Conservation (phyloP, 37 sponge, comb jelly and placozoan genomes). For the Chondrilla cf. caribensis region DNA sequence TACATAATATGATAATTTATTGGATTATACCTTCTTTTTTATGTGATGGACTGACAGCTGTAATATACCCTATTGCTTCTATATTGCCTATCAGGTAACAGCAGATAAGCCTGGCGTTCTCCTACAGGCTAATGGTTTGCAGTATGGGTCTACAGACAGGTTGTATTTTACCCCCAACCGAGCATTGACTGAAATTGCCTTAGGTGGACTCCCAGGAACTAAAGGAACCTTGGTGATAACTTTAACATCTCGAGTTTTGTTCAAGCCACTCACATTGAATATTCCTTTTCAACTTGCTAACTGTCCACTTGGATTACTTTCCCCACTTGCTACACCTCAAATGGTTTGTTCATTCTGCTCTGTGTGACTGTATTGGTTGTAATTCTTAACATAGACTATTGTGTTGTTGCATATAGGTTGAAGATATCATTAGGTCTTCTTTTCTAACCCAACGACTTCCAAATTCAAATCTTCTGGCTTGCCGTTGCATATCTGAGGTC, state of each 20-base stretch:
- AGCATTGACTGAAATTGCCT: constrained; percentile 55
- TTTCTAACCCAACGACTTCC: constrained; percentile 61
- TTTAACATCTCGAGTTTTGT: constrained; percentile 49
- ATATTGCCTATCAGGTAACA: neutral
- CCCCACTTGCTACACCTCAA: neutral
- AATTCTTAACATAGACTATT: too few relatives aligned
- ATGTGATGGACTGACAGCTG: too few relatives aligned
- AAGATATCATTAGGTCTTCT: too few relatives aligned
- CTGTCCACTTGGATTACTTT: constrained; percentile 64
- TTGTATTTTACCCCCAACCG: constrained; percentile 69
- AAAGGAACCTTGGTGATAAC: constrained; percentile 44
- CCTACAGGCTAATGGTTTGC: constrained; percentile 13
- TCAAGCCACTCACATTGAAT: constrained; percentile 29
- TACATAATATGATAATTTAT: too few relatives aligned
- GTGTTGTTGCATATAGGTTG: too few relatives aligned
- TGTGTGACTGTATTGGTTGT: too few relatives aligned
- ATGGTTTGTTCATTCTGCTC: too few relatives aligned
- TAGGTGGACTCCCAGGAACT: constrained; percentile 70
- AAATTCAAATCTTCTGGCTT: constrained; percentile 46
- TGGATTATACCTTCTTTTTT: neutral
- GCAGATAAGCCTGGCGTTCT: neutral
- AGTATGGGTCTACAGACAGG: neutral
- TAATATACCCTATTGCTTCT: too few relatives aligned
- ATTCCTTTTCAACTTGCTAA: constrained; percentile 69
- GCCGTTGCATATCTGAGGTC: constrained; percentile 41